Conservation (phyloP, 2,113 vertebrate species). For the Rhinolophus sinicus region DNA sequence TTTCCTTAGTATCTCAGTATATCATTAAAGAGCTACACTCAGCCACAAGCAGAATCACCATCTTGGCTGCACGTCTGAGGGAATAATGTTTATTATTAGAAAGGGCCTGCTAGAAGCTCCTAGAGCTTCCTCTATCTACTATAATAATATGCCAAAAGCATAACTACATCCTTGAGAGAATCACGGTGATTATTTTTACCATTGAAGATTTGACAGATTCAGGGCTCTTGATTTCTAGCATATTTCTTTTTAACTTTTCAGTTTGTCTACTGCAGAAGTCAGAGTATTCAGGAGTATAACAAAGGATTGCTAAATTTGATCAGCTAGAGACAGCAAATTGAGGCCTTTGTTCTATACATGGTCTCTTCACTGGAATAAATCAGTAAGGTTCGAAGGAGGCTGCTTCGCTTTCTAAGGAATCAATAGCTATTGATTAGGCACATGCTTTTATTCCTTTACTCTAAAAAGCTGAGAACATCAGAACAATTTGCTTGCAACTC, state of each 20-base stretch:
- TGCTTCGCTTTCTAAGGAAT: not conserved
- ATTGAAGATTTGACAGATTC: not conserved
- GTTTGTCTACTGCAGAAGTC: not conserved
- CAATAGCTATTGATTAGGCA: not conserved
- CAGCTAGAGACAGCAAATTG: not conserved
- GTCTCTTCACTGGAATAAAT: constrained; percentile 17
- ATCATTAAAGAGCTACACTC: not conserved
- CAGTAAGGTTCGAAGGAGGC: not conserved
- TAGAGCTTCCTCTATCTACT: not conserved
- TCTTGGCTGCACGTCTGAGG: not conserved
- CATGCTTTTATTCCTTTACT: constrained; percentile 17
- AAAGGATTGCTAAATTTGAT: not conserved
- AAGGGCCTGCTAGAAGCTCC: not conserved
- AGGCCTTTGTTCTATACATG: not conserved
- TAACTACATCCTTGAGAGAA: not conserved
- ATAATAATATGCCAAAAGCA: not conserved
- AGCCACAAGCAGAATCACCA: not conserved
- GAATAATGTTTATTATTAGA: not conserved
- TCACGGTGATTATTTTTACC: not conserved
- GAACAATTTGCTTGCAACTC: not conserved
- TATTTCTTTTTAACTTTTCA: not conserved
- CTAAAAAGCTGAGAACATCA: constrained; percentile 34
- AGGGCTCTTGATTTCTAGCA: not conserved
- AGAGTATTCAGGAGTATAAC: not conserved
- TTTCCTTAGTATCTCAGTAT: constrained; percentile 7